These are phyloP conservation scores for Sycophila texana DNA, from an alignment of 2,888 invertebrate genomes.

Conservation along the genomic window DNA sequence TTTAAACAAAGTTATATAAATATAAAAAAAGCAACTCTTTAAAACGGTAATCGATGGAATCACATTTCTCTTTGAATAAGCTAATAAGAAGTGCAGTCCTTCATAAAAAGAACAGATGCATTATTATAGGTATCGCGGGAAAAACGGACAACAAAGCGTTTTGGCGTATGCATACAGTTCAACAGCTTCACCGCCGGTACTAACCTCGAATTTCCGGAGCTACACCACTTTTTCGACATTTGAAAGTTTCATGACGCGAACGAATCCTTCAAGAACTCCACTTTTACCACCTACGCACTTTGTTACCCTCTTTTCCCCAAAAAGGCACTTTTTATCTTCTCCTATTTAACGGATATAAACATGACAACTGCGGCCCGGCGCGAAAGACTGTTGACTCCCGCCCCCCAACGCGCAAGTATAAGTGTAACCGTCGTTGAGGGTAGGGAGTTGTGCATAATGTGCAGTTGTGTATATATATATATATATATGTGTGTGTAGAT, in stretches of 20 bases:
- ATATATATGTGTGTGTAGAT: no score
- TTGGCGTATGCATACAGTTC: neutral
- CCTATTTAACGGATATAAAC: neutral
- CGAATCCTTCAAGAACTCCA: no score
- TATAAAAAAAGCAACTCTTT: no score
- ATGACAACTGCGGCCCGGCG: neutral
- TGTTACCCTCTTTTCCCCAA: slow-evolving; percentile 7
- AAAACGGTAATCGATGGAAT: no score
- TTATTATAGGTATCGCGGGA: no score
- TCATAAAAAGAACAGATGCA: no score
- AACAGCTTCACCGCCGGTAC: neutral
- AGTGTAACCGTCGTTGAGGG: slow-evolving; percentile 40
- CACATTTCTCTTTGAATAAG: no score
- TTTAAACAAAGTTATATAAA: no score
- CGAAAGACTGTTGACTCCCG: slow-evolving; percentile 13
- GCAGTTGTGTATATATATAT: no score
- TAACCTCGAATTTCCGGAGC: slow-evolving; percentile 54
- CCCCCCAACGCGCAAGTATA: neutral
- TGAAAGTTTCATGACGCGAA: neutral
- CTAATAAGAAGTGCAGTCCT: no score
- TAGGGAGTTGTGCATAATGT: no score
- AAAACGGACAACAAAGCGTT: slow-evolving; percentile 4
- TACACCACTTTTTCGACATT: slow-evolving; percentile 43
- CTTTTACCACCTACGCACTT: neutral
- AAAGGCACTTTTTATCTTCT: slow-evolving; percentile 31